Conservation (phyloP, 2,797 vertebrate genomes). For the Hipposideros larvatus region DNA sequence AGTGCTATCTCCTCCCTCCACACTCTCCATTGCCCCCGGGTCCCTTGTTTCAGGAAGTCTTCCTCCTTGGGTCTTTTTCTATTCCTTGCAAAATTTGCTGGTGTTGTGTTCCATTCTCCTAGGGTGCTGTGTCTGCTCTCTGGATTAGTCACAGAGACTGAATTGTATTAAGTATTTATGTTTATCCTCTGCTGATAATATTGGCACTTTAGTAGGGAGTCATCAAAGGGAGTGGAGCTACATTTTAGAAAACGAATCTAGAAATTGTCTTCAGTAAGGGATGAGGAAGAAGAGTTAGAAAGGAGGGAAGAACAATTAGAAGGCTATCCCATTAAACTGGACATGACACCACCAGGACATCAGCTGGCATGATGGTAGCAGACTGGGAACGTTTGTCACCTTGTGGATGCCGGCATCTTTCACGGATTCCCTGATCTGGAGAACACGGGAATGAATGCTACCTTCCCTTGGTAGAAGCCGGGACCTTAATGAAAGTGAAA, state of each 20-base stretch:
- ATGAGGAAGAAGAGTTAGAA: neutral
- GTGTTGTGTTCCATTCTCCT: no score
- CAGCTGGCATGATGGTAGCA: rapidly evolving
- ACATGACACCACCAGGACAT: no score
- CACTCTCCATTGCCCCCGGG: neutral
- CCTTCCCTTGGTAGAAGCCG: neutral
- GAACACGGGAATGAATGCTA: neutral
- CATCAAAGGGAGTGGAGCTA: neutral
- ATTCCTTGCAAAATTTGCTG: neutral
- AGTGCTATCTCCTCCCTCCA: neutral
- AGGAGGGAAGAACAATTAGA: neutral
- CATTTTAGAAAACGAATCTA: neutral
- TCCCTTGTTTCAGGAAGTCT: neutral
- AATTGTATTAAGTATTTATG: neutral
- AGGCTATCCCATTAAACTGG: neutral
- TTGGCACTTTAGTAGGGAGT: neutral
- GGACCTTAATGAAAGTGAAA: neutral
- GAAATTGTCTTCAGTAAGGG: neutral
- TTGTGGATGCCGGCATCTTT: neutral
- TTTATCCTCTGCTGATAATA: neutral
- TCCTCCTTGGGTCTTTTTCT: neutral
- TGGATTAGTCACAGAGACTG: neutral
- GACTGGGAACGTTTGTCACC: neutral
- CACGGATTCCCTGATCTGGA: neutral
- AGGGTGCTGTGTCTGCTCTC: neutral